Base-by-base conservation (phyloP, 1,140 invertebrate genomes). In the Drosophila seguyi region DNA sequence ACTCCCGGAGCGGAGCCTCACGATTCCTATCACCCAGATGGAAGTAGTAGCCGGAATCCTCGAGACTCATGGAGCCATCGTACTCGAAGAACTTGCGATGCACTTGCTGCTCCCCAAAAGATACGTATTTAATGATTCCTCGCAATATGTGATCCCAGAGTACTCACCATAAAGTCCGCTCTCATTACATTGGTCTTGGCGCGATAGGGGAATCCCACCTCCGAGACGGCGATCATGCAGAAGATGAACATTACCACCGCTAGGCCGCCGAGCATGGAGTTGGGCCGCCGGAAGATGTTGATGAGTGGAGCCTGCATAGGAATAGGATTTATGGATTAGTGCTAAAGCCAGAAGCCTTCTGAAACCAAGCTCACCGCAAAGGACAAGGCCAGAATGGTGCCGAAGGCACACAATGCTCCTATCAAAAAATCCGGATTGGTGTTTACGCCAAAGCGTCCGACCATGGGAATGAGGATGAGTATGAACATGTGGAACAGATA, bases 141-240 rank as follows among this genome's bases (percentile, higher is more conserved):
- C 6, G 13, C 0, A 5, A 5, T 5, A 2, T 18, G 0, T 25
- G 27, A 18, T 25, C 3, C 7, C 3, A 0, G 20, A 10, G 14
- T 6, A 31, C 92, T 94, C 93, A 96, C 95, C 80, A 94, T 92
- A 50, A 96, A 93, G 94, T 96, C 95, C 75, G 95, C 95, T 63
- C 96, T 92, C 91, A 96, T 94, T 4, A 95, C 95, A 31, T 95
- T 94, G 13, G 95, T 94, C 42, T 95, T 94, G 3, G 94, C 94
- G 62, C 94, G 95, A 82, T 96, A 97, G 2, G 96, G 96, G 92
- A 97, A 97, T 39, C 96, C 96, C 29, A 96, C 82, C 6, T 95
- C 94, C n/a, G 95, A 95, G 18, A 95, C 91, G 72, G 95, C 93
- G 47, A 95, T 91, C 56, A 95, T 93, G 34, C 81, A 61, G 42